Conservation (phyloP, 2,888 invertebrate genomes). For the Acleris sparsana region DNA sequence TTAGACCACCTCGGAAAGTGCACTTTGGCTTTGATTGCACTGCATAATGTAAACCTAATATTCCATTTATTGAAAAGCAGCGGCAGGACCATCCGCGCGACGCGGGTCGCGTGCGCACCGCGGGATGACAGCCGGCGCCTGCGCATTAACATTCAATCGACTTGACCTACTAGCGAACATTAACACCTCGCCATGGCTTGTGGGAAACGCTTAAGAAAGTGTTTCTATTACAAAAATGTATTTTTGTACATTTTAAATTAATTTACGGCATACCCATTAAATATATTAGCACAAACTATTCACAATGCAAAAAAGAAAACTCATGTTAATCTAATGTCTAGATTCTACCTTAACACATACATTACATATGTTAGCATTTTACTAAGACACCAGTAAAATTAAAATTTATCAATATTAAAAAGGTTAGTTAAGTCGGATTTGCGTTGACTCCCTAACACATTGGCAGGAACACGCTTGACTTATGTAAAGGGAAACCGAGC, state of each 20-base stretch:
- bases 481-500: constrained; percentile 27
- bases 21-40: no score
- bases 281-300: no score
- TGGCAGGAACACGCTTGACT: constrained; percentile 19
- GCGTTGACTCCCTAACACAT: constrained; percentile 3
- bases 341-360: no score
- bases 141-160: constrained; percentile 78
- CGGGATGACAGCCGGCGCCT: constrained; percentile 60
- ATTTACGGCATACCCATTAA: no score
- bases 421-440: neutral
- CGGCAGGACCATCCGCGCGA: neutral
- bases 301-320: neutral
- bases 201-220: constrained; percentile 5
- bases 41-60: no score
- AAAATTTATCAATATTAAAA: neutral
- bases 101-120: constrained; percentile 31
- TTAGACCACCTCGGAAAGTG: no score
- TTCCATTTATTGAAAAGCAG: neutral
- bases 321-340: neutral
- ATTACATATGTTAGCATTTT: no score
- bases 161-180: constrained; percentile 64
- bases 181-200: constrained; percentile 36
- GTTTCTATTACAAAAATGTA: neutral
- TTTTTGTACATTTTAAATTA: neutral
- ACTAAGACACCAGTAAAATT: no score